Evolutionary conservation across 2,113 vertebrate genomes (phyloP).

Genomic region (Aegithalos caudatus): DNA sequence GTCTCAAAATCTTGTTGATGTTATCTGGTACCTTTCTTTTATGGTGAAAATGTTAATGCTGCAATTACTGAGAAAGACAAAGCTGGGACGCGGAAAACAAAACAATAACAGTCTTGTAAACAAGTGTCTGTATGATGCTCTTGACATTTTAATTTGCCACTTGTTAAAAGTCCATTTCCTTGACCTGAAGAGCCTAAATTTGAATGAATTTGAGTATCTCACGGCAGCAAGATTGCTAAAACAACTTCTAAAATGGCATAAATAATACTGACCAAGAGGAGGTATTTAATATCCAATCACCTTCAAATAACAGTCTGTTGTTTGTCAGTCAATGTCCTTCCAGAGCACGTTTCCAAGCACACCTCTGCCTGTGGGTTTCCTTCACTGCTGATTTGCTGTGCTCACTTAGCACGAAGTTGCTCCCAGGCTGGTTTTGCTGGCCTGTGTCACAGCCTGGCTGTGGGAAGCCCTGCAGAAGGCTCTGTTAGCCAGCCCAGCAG

Average conservation of each 20-base stretch:
- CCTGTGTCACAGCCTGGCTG: neutral
- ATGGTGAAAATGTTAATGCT: neutral
- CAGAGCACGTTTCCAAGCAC: neutral
- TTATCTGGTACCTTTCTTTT: neutral
- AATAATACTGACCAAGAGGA: neutral
- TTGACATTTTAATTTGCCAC: conserved; percentile 71
- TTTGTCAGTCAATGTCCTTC: neutral
- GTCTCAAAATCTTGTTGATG: conserved; percentile 16
- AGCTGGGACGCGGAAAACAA: conserved; percentile 1
- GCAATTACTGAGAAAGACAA: conserved; percentile 29
- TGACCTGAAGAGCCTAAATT: conserved; percentile 48
- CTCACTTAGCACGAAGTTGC: neutral
- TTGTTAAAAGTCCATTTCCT: conserved; percentile 67
- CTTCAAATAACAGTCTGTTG: neutral
- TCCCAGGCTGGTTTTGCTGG: neutral
- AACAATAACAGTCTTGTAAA: conserved; percentile 59
- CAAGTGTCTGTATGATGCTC: conserved; percentile 57
- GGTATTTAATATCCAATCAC: neutral
- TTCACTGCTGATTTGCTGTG: neutral
- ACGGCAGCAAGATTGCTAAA: neutral
- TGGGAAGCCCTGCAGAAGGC: neutral
- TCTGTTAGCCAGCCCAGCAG: neutral
- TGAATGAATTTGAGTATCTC: conserved; percentile 46
- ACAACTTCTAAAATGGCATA: conserved; percentile 1
- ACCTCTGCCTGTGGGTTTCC: neutral